Conservation (phyloP, 2,888 invertebrate genomes). For the Cylloceria caligata region DNA sequence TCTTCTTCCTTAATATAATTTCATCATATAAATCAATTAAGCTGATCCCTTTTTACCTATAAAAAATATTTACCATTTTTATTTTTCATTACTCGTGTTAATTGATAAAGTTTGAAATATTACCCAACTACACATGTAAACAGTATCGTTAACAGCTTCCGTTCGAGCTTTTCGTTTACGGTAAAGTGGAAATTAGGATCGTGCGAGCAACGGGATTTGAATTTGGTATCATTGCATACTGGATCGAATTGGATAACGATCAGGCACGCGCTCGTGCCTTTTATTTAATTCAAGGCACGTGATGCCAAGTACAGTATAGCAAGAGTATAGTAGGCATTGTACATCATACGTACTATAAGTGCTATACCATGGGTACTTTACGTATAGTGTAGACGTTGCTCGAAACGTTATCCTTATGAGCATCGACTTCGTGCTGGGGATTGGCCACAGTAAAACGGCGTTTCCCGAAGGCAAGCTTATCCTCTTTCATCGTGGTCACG, state of each 20-base stretch:
- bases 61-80: neutral
- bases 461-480: conserved; percentile 48
- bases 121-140: neutral
- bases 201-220: conserved; percentile 43
- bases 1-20: neutral
- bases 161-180: neutral
- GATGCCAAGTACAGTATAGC: conserved; percentile 27
- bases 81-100: neutral
- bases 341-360: neutral
- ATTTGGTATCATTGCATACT: conserved; percentile 51
- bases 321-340: neutral
- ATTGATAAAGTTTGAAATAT: neutral
- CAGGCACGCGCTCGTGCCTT: conserved; percentile 60
- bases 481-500: conserved; percentile 61
- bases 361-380: conserved; percentile 2
- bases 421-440: conserved; percentile 54
- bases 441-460: conserved; percentile 42
- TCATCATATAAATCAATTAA: neutral
- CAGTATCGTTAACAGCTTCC: neutral
- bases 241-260: conserved; percentile 65
- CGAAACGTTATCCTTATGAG: conserved; percentile 39
- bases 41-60: neutral
- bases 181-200: conserved; percentile 30
- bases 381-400: neutral
- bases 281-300: conserved; percentile 52